Evolutionary conservation across 2,888 invertebrate species (phyloP), one percentile per base, ranked within the genome.

Genomic region (Polymixis flavicincta): DNA sequence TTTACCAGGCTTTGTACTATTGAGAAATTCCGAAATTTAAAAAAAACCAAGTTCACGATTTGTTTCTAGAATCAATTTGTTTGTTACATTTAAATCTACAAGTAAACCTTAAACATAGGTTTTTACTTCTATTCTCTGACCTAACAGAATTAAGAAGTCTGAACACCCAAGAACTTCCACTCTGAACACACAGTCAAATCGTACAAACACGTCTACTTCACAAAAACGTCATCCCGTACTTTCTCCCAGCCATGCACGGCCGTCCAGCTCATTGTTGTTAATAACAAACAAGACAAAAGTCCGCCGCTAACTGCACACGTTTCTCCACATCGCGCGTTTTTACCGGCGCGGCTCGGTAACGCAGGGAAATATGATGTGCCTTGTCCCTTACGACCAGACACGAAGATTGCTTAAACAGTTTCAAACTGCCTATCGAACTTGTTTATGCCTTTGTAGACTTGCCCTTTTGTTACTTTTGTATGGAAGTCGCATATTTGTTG

Each of bases 281-380:
- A 94, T 94, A 95, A 95, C 94, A 95, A 95, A 95, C 95, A 95
- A 95, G 94, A 92, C 94, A 92, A 94, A 93, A 93, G 92, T 90
- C 90, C 91, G 91, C 92, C 92, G 93, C 92, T 94, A 94, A 94
- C 93, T 93, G 92, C 93, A 90, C 92, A 90, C 92, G 90, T 91
- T 90, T 90, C 89, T 90, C 87, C 85, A 84, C 86, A 86, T 88
- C 87, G 85, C 87, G 85, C 76, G 85, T 88, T 91, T 88, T 90
- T 89, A 88, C 90, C 74, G 82, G 65, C 86, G 85, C 88, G 84
- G 78, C 82, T 85, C 88, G 84, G 89, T 89, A 91, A 89, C 85
- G 85, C 86, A 88, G 85, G 87, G 85, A 89, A 90, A 89, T 89
- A 90, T 90, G 89, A 90, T 83, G 84, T 78, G 87, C 72, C 85